These are phyloP conservation scores for Aurelia coerulea DNA, from an alignment of 30 jellyfish, hydroid and myxozoan genomes.

Conservation along the genomic window DNA sequence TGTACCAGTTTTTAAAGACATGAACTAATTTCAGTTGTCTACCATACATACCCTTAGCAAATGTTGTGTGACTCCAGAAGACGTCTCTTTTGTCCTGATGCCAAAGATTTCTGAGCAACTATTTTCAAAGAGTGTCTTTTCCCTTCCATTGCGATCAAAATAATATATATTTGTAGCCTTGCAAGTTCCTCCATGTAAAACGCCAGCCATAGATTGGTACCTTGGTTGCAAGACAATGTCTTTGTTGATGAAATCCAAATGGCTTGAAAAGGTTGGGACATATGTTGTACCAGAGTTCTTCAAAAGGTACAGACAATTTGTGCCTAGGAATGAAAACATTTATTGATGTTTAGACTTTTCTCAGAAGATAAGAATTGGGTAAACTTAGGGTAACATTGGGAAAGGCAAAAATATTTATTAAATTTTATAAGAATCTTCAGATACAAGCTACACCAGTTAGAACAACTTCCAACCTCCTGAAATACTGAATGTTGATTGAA, in stretches of 20 bases:
- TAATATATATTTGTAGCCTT: slow-evolving; percentile 1
- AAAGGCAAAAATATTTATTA: too few relatives aligned
- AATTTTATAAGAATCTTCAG: too few relatives aligned
- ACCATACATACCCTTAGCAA: slow-evolving; percentile 9
- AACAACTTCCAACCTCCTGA: too few relatives aligned
- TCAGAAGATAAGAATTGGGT: background rate
- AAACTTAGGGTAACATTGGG: too few relatives aligned
- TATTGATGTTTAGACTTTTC: too few relatives aligned
- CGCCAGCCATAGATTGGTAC: background rate
- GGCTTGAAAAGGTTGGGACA: slow-evolving; percentile 50
- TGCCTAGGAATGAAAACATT: background rate
- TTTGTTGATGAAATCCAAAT: background rate
- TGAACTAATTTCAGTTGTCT: too few relatives aligned
- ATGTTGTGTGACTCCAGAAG: slow-evolving; percentile 9
- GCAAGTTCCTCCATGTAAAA: slow-evolving; percentile 16
- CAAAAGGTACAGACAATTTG: slow-evolving; percentile 2
- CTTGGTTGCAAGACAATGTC: slow-evolving; percentile 1
- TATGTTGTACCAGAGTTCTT: background rate
- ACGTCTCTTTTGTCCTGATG: background rate
- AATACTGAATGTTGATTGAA: too few relatives aligned
- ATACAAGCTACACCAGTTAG: too few relatives aligned
- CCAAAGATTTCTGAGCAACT: slow-evolving; percentile 42
- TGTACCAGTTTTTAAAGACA: too few relatives aligned
- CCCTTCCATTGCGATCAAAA: slow-evolving; percentile 11
- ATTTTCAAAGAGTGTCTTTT: slow-evolving; percentile 15